Evolutionary conservation across 2,113 vertebrate genomes (phyloP), one percentile per base, ranked within the genome.

Genomic region (Thamnaconus septentrionalis): DNA sequence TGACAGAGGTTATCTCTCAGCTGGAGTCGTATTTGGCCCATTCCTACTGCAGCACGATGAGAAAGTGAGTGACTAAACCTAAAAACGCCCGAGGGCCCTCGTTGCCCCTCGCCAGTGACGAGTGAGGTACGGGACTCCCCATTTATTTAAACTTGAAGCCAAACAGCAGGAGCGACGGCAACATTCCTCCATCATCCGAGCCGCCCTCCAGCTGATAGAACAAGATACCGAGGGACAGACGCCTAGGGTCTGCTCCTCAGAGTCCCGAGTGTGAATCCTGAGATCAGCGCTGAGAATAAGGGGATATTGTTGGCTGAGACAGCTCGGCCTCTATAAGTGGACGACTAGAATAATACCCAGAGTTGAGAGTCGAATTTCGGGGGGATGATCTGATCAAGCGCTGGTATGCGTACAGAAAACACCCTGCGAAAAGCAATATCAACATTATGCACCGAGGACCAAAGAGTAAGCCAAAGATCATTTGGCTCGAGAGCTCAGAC

Each of bases 371-470:
- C 83, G 69, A 77, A 79, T 91, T 89, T 90, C 84, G 75, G 79
- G 75, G 79, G 78, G 78, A 86, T 85, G 79, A 87, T 84, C 73
- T 81, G 80, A 80, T 86, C 80, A 80, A 76, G 85, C 61, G 4
- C 70, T 78, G 84, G 74, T 85, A 88, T 87, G 78, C 71, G 80
- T 73, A 83, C 78, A 84, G 68, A 87, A 88, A 89, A 87, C 79
- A 85, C 63, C 62, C 67, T 4, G 56, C 73, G 68, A 75, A 79
- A 72, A 78, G 78, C 71, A 86, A 84, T 58, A 81, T 82, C 76
- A 75, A 74, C 78, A 81, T 46, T 12, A 8, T 58, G 61, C 56
- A 77, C 70, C 65, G 59, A 72, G 61, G 66, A 67, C 48, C 56
- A n/a, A 45, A 53, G 59, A 56, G 12, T 8, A 65, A 71, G 77